phyloP scores from a whole-genome alignment of 2,113 vertebrate genomes.

The Syngnathus typhle region DNA sequence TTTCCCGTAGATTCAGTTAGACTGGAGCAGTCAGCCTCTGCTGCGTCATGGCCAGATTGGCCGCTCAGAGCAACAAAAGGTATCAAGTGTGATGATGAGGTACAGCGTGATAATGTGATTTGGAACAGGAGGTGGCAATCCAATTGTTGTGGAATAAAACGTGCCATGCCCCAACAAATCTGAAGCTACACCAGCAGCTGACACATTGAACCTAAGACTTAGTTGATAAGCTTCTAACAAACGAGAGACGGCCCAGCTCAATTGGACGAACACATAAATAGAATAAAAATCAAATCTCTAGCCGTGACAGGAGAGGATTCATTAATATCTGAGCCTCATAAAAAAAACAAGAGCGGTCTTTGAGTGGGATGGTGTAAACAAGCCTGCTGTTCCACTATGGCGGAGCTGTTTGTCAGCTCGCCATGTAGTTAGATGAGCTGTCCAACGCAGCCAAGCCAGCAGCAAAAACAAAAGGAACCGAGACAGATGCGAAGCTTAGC shows the following conservation, averaged over 20 bases:
- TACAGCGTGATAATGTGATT: not conserved
- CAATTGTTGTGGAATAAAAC: not conserved
- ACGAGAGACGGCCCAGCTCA: not conserved
- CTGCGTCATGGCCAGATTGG: not conserved
- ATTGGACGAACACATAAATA: not conserved
- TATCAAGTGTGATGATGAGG: not conserved
- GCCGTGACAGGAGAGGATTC: not conserved
- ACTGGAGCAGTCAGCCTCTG: conserved; percentile 10
- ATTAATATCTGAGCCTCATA: conserved; percentile 2
- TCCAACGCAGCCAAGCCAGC: conserved; percentile 48
- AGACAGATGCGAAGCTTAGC: conserved; percentile 48
- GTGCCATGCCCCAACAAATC: too few species aligned
- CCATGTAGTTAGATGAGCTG: conserved; percentile 59
- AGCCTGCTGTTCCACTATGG: conserved; percentile 53
- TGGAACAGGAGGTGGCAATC: not conserved
- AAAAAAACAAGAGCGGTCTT: conserved; percentile 20
- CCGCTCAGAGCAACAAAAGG: not conserved
- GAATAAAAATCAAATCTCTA: not conserved
- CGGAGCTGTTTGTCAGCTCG: conserved; percentile 59
- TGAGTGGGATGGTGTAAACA: conserved; percentile 42
- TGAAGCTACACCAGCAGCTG: too few species aligned
- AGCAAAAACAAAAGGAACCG: conserved; percentile 55
- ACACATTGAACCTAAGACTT: too few species aligned
- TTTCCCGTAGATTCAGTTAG: conserved; percentile 21
- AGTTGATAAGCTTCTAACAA: not conserved